These are phyloP conservation scores for Panthera leo DNA, from an alignment of 2,113 vertebrate species.

Conservation along the genomic window DNA sequence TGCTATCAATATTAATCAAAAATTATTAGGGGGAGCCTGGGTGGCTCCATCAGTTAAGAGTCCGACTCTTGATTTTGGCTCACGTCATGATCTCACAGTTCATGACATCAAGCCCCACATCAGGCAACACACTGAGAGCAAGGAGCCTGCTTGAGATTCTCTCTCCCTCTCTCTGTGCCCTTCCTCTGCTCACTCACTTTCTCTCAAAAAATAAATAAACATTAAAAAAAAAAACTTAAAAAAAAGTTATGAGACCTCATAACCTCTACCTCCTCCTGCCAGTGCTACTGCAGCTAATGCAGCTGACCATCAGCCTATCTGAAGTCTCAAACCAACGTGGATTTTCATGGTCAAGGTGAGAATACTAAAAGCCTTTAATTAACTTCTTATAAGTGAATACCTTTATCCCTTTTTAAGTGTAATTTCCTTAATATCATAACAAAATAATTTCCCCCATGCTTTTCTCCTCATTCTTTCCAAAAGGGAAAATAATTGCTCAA, in stretches of 20 bases:
- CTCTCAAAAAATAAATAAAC: too few relatives aligned
- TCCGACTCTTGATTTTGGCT: too few relatives aligned
- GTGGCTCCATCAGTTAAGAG: too few relatives aligned
- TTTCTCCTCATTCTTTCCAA: background rate
- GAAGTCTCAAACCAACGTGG: fast-evolving
- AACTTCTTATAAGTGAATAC: background rate
- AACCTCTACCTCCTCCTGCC: background rate
- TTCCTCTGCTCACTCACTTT: too few relatives aligned
- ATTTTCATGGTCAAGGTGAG: background rate
- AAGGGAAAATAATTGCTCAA: background rate
- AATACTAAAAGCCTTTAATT: background rate
- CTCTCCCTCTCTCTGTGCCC: too few relatives aligned
- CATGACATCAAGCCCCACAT: too few relatives aligned
- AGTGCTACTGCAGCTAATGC: fast-evolving
- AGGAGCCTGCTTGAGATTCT: too few relatives aligned
- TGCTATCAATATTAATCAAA: background rate
- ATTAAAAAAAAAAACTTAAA: too few relatives aligned
- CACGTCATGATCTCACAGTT: too few relatives aligned
- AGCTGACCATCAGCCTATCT: background rate
- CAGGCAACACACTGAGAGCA: too few relatives aligned
- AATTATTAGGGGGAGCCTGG: background rate
- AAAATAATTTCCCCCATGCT: background rate
- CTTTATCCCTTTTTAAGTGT: background rate
- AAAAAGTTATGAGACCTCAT: background rate
- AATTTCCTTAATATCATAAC: background rate